Evolutionary conservation across 2,113 vertebrate genomes (phyloP), one percentile per base, ranked within the genome.

Genomic region (Ciconia maguari): DNA sequence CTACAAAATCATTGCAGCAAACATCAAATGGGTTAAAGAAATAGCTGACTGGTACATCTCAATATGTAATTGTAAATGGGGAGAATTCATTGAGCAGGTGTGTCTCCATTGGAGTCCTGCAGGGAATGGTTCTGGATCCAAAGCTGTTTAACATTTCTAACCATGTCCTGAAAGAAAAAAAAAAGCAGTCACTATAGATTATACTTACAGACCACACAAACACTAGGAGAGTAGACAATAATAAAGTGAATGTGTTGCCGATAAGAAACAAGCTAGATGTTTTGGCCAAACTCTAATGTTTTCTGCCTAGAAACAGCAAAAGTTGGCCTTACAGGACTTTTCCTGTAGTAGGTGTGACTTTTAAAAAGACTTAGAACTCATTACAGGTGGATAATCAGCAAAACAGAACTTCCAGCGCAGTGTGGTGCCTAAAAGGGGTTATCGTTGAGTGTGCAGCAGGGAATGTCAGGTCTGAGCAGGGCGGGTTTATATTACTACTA

Each of bases 1-100:
- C 32, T 74, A 70, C 58, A 92, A 88, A 94, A 96, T 74, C 58
- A 48, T 72, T 85, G 66, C 66, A 85, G 84, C 89, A 93, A 89
- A 76, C 34, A 74, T 74, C 49, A 80, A 88, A 58, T 58, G 25
- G 34, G 70, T 77, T 65, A 4, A 48, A 93, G 70, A 91, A 91
- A 3, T 15, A 92, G 49, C 62, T 93, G 83, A 77, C 18, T 91
- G 87, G 8, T 93, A 65, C 54, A 86, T 80, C 66, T 93, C 70
- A 29, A 54, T 80, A 54, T 74, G 54, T 49, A 94, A 86, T 30
- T 92, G 41, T 77, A 91, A 87, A 65, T 79, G 44, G 61, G 7
- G 8, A 65, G 82, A 82, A 42, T 51, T 82, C 38, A 83, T 6
- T 72, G 79, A 58, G 27, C 54, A 80, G 48, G 26, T 87, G 52